Conservation (phyloP, 2,797 vertebrate species). For the Morelia viridis region DNA sequence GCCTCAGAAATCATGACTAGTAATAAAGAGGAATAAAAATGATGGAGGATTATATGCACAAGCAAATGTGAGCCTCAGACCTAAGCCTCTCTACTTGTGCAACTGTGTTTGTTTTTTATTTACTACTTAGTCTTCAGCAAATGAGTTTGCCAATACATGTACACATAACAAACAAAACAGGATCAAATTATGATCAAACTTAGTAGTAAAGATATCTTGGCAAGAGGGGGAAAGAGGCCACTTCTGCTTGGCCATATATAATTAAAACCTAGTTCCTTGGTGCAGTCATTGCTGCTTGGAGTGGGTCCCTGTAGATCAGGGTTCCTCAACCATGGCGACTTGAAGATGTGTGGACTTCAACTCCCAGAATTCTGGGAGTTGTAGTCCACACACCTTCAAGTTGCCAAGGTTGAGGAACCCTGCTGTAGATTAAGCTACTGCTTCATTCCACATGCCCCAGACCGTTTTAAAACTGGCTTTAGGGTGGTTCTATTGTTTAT, state of each 20-base stretch:
- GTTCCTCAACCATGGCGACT: no score
- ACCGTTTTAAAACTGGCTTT: neutral
- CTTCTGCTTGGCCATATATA: neutral
- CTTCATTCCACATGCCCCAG: neutral
- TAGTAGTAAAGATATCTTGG: neutral
- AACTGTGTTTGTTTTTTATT: neutral
- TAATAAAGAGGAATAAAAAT: neutral
- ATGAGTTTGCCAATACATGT: neutral
- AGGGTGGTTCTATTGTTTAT: neutral
- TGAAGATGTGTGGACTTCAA: no score
- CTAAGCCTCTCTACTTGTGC: neutral
- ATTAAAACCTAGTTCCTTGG: neutral
- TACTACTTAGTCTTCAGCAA: neutral
- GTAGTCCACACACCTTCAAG: no score
- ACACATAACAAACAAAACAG: neutral
- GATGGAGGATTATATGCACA: neutral
- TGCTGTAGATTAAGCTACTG: neutral
- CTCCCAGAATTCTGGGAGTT: no score
- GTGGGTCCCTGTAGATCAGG: neutral
- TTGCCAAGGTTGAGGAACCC: no score
- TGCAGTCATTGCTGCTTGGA: neutral
- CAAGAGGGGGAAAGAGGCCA: neutral
- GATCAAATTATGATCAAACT: neutral
- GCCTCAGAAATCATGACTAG: neutral
- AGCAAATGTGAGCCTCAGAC: neutral